These are phyloP conservation scores for Astropecten irregularis DNA, from an alignment of 53 echinoderm and acorn worm species.

Conservation along the genomic window DNA sequence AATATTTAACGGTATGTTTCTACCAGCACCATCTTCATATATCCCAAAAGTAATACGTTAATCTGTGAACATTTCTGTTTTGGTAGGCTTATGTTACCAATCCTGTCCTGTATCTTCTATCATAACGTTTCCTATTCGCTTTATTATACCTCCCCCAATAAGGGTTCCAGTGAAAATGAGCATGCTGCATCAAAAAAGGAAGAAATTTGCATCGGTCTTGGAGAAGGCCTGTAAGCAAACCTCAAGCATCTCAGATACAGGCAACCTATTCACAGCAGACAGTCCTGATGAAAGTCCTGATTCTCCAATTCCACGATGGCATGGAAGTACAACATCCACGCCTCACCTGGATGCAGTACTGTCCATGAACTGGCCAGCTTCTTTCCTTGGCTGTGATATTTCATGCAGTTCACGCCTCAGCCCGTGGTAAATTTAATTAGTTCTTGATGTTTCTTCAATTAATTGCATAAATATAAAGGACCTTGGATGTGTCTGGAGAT, in stretches of 20 bases:
- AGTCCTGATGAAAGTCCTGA: neutral
- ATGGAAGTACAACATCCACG: neutral
- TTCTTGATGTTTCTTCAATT: neutral
- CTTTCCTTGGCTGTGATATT: neutral
- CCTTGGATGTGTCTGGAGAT: too few relatives aligned
- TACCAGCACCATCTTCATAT: too few relatives aligned
- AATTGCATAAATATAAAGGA: too few relatives aligned
- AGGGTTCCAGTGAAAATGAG: too few relatives aligned
- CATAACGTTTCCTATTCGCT: too few relatives aligned
- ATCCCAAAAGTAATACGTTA: too few relatives aligned
- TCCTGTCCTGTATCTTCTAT: too few relatives aligned
- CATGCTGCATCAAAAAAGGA: slow-evolving; percentile 44
- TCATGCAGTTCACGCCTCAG: slow-evolving; percentile 40
- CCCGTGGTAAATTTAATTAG: slow-evolving; percentile 21
- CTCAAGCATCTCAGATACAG: neutral
- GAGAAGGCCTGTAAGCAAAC: slow-evolving; percentile 52
- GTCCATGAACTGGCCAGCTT: slow-evolving; percentile 10
- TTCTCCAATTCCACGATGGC: neutral
- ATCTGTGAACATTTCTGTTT: too few relatives aligned
- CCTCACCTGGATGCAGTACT: slow-evolving; percentile 6
- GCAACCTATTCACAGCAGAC: neutral
- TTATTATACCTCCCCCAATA: too few relatives aligned
- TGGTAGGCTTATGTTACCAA: too few relatives aligned
- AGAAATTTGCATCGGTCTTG: slow-evolving; percentile 50
- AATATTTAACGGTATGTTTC: too few relatives aligned